Conservation (phyloP, 2,797 vertebrate genomes). For the Falco biarmicus region DNA sequence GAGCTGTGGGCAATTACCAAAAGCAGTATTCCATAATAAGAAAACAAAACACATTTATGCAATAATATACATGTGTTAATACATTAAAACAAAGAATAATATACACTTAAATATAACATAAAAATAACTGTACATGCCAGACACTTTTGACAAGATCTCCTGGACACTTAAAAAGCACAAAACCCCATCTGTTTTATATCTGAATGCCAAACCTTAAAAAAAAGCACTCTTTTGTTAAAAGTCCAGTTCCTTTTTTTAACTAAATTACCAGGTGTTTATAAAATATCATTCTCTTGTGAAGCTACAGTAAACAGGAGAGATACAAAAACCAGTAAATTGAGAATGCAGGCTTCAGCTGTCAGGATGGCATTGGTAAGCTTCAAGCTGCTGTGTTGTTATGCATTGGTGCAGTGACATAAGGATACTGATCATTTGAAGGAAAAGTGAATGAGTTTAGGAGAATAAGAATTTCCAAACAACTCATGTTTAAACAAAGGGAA, state of each 20-base stretch:
- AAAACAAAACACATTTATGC: slow-evolving; percentile 46
- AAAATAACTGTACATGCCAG: slow-evolving; percentile 64
- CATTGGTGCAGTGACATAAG: background rate
- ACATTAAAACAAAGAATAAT: slow-evolving; percentile 35
- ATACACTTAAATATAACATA: slow-evolving; percentile 10
- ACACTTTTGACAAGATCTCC: slow-evolving; percentile 57
- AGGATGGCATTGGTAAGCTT: background rate
- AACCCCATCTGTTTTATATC: slow-evolving; percentile 65
- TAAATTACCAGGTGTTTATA: slow-evolving; percentile 75
- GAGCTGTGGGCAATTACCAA: slow-evolving; percentile 8
- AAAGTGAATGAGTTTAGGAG: background rate
- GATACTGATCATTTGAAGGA: background rate
- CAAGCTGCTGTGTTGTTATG: background rate
- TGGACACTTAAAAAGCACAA: slow-evolving; percentile 37
- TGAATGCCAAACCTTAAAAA: slow-evolving; percentile 62
- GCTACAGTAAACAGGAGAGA: slow-evolving; percentile 42
- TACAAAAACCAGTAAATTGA: background rate
- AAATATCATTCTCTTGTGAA: slow-evolving; percentile 65
- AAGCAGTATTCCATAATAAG: slow-evolving; percentile 28
- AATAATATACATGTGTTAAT: slow-evolving; percentile 43
- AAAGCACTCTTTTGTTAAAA: slow-evolving; percentile 61
- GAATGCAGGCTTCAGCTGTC: slow-evolving; percentile 14
- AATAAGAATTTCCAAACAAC: background rate
- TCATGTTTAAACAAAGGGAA: background rate
- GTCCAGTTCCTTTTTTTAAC: slow-evolving; percentile 59